phyloP scores from a whole-genome alignment of 2,888 invertebrate genomes.

The Parapristionchus giblindavisi region DNA sequence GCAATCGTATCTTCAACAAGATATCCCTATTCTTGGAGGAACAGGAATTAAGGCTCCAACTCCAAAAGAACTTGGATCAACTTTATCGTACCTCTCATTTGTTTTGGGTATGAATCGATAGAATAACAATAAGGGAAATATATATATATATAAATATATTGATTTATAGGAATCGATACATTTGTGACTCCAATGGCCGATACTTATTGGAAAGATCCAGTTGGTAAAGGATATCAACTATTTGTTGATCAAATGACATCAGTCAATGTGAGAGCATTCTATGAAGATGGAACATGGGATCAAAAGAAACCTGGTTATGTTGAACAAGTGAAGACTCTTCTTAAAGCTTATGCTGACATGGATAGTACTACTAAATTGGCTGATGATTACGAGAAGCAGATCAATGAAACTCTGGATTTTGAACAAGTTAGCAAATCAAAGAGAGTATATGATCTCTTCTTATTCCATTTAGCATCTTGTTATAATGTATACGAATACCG shows the following conservation, averaged over 20 bases:
- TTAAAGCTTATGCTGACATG: conserved; percentile 19
- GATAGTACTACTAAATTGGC: conserved; percentile 2
- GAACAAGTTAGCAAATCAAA: background rate
- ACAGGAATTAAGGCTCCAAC: background rate
- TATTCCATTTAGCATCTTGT: conserved; percentile 6
- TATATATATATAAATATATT: no score
- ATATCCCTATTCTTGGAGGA: conserved; percentile 32
- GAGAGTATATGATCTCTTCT: background rate
- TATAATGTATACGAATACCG: conserved; percentile 4
- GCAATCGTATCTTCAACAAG: background rate
- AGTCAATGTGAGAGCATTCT: conserved; percentile 10
- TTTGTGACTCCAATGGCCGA: conserved; percentile 27
- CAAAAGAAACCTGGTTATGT: conserved; percentile 2
- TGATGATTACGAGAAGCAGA: background rate
- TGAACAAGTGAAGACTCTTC: background rate
- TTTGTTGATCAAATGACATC: conserved; percentile 22
- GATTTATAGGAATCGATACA: conserved; percentile 27
- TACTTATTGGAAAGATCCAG: conserved; percentile 29
- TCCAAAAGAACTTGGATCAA: background rate
- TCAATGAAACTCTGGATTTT: conserved; percentile 4
- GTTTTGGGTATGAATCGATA: background rate
- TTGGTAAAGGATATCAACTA: background rate
- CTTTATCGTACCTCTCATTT: conserved; percentile 26
- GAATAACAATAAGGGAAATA: no score
- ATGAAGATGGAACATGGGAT: conserved; percentile 9